Evolutionary conservation across 2,113 vertebrate genomes (phyloP).

Genomic region (Dipodomys spectabilis): DNA sequence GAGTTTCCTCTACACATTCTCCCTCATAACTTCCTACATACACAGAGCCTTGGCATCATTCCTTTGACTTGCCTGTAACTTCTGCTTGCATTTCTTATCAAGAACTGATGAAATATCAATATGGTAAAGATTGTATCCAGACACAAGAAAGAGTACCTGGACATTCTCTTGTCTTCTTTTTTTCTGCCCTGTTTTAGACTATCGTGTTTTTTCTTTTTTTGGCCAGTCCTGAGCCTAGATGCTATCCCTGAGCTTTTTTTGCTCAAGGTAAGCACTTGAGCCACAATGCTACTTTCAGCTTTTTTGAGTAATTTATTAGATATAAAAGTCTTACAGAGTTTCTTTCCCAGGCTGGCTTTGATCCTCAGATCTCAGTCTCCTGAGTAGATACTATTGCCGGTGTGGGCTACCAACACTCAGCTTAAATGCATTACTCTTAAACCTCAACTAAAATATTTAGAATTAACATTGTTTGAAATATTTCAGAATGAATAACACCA

Average conservation of each 20-base stretch:
- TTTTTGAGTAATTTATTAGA: too few species aligned
- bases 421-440: neutral
- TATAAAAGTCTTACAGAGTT: neutral
- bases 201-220: neutral
- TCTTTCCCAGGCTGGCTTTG: too few species aligned
- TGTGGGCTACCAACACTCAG: neutral
- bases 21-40: neutral
- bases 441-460: constrained; percentile 33
- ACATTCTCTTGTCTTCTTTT: neutral
- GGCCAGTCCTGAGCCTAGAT: neutral
- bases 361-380: too few species aligned
- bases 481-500: neutral
- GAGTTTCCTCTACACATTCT: neutral
- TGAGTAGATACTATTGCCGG: too few species aligned
- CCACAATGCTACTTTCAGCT: too few species aligned
- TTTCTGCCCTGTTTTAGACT: neutral
- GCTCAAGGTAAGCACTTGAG: too few species aligned
- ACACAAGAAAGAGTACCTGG: neutral
- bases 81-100: neutral
- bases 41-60: too few species aligned
- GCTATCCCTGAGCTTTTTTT: neutral
- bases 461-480: constrained; percentile 10
- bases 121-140: constrained; percentile 20
- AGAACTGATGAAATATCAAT: constrained; percentile 30
- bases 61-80: neutral